Percentiles rank a stretch among this genome's conserved stretches.
Conservation (phyloP, 2,888 invertebrate species). For the Auanema sp. region DNA sequence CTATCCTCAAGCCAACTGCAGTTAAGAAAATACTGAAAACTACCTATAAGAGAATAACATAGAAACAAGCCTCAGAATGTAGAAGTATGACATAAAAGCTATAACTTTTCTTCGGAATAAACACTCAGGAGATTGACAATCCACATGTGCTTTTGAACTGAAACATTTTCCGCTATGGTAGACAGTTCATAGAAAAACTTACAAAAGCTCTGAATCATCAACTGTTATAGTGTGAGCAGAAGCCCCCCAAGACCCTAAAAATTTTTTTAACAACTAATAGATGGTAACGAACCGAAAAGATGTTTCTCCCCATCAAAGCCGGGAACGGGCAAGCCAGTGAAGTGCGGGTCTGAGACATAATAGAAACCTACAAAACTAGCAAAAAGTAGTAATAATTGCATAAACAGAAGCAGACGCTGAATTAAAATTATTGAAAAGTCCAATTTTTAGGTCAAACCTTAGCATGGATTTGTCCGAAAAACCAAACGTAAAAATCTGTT, state of each 20-base stretch:
- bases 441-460: constrained; percentile 8
- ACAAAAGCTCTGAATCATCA: neutral
- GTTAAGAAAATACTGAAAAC: constrained; percentile 6
- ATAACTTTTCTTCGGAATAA: constrained; percentile 1
- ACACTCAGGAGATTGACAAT: neutral
- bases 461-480: constrained; percentile 21
- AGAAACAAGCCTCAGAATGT: constrained; percentile 1
- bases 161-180: neutral
- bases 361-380: constrained; percentile 2
- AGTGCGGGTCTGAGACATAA: neutral
- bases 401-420: constrained; percentile 12
- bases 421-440: neutral
- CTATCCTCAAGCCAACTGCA: neutral
- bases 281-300: neutral
- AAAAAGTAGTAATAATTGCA: constrained; percentile 3
- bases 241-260: neutral
- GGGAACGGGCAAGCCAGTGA: constrained; percentile 1
- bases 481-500: constrained; percentile 13
- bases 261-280: neutral
- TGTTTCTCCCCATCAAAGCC: constrained; percentile 5
- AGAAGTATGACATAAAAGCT: constrained; percentile 3
- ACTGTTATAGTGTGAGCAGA: neutral
- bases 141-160: neutral
- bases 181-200: neutral
- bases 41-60: neutral